Percentiles rank a stretch among this genome's conserved stretches.
These are phyloP conservation scores for Odontophorus gujanensis DNA, from an alignment of 2,113 vertebrate genomes.

Conservation along the genomic window DNA sequence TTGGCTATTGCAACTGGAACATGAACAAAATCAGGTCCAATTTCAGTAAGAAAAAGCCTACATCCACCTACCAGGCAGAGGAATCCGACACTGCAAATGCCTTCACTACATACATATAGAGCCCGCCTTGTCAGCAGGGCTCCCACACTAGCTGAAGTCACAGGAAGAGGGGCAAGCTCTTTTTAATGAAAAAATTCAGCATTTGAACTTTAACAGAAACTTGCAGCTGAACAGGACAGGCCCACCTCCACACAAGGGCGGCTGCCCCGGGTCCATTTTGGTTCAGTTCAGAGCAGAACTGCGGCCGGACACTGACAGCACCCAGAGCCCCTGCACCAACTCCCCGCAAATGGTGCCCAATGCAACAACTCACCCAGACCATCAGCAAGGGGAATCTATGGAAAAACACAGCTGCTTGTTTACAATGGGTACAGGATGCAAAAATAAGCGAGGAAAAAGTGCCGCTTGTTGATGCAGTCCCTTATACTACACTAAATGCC, in stretches of 20 bases:
- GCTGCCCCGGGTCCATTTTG: fast-evolving
- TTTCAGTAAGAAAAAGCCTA: background rate
- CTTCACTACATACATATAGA: background rate
- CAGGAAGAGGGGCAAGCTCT: fast-evolving
- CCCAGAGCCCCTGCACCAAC: background rate
- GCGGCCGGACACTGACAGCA: fast-evolving
- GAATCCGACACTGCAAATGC: background rate
- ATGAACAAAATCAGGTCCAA: background rate
- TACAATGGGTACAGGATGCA: background rate
- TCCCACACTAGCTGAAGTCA: fast-evolving
- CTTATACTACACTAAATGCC: background rate
- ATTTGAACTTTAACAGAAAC: background rate
- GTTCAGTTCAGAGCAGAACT: background rate
- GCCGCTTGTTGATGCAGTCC: background rate
- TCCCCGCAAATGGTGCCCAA: fast-evolving
- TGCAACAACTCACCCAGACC: background rate
- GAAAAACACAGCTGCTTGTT: background rate
- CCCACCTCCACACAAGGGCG: background rate
- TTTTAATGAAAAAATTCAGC: background rate
- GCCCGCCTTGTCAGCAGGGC: background rate
- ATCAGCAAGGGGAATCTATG: background rate
- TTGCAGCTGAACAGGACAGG: background rate
- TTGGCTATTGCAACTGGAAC: background rate
- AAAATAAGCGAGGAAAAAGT: background rate
- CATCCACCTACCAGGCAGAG: background rate